Percentiles rank a stretch among this genome's conserved stretches.
These are phyloP conservation scores for Halcyon smyrnensis DNA, from an alignment of 2,797 vertebrate species.

Conservation along the genomic window DNA sequence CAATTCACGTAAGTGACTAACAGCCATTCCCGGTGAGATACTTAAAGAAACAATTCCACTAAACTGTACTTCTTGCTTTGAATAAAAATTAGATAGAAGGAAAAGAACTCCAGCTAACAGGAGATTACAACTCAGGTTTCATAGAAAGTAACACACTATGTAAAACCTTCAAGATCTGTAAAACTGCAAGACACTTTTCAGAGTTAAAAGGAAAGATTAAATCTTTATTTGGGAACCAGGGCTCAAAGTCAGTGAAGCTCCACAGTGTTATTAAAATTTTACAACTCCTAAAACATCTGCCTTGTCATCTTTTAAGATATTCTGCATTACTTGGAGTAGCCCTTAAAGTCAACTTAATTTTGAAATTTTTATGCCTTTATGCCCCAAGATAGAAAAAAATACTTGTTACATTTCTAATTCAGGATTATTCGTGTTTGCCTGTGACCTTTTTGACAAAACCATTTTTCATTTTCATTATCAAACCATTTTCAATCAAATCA, in stretches of 20 bases:
- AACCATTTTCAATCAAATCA: not conserved
- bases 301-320: not conserved
- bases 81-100: conserved; percentile 26
- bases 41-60: conserved; percentile 54
- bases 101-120: conserved; percentile 24
- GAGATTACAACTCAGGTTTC: not conserved
- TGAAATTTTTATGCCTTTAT: not conserved
- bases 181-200: conserved; percentile 26
- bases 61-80: conserved; percentile 18
- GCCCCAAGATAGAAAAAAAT: not conserved
- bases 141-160: not conserved
- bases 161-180: conserved; percentile 6
- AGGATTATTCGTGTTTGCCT: not conserved
- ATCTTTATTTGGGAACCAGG: not conserved
- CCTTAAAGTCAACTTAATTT: not conserved
- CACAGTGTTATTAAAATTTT: not conserved
- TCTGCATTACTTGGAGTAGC: not conserved
- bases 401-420: not conserved
- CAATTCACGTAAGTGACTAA: conserved; percentile 26
- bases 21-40: conserved; percentile 37
- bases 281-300: not conserved
- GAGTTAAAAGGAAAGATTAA: not conserved
- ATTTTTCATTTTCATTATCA: not conserved
- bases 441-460: not conserved
- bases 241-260: not conserved